These are phyloP conservation scores for Drosophila multiciliata DNA, from an alignment of 2,888 invertebrate genomes.

Conservation along the genomic window DNA sequence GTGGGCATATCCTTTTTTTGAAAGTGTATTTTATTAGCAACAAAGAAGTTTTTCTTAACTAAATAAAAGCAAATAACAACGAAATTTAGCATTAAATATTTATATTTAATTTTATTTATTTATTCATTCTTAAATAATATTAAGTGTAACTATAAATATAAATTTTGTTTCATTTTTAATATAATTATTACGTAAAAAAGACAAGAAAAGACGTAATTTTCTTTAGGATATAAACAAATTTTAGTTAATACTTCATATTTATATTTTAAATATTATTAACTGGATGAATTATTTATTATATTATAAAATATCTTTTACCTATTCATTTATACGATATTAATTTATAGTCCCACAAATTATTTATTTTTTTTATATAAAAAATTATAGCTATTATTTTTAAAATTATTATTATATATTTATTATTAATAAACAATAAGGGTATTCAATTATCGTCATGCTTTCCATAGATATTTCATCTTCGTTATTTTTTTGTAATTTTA, in stretches of 20 bases:
- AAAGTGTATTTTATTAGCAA: not conserved
- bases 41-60: not conserved
- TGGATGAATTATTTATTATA: not conserved
- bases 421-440: conserved; percentile 4
- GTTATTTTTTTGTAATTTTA: conserved; percentile 1
- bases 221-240: not conserved
- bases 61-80: not conserved
- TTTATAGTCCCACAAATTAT: not conserved
- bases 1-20: not conserved
- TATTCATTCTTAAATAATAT: too few species aligned
- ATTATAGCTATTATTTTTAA: not conserved
- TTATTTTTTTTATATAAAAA: not conserved
- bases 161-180: not conserved
- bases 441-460: not conserved
- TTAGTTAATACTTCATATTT: too few species aligned
- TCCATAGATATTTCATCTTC: not conserved
- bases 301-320: not conserved
- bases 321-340: too few species aligned
- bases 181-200: too few species aligned
- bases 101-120: not conserved
- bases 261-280: not conserved
- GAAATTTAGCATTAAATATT: rapidly evolving
- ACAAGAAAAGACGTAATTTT: not conserved
- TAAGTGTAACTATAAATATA: not conserved
- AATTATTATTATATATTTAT: too few species aligned